These are phyloP conservation scores for Sus cebifrons DNA, from an alignment of 2,797 vertebrate genomes.

Conservation along the genomic window DNA sequence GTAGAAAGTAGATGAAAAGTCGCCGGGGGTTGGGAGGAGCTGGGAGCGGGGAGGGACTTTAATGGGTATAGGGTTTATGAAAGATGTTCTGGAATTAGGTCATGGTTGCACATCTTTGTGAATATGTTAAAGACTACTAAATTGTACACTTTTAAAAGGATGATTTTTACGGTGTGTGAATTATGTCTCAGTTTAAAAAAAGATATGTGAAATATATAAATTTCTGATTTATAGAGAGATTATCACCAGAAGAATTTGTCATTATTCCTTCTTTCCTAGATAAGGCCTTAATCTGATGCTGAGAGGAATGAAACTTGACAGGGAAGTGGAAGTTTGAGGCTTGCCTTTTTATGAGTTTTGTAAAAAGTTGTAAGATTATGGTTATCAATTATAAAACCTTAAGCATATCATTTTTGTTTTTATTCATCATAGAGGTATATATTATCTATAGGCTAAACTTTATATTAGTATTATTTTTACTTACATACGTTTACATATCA, in stretches of 20 bases:
- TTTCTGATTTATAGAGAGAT: not conserved
- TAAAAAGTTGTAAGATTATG: not conserved
- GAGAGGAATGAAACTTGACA: not conserved
- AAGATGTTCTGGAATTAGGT: conserved; percentile 40
- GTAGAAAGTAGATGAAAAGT: conserved; percentile 20
- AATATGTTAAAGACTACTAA: conserved; percentile 24
- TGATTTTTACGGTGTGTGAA: not conserved
- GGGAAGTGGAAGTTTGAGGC: not conserved
- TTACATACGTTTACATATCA: not conserved
- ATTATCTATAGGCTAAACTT: not conserved
- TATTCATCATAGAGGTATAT: conserved; percentile 22
- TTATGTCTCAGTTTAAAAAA: conserved; percentile 36
- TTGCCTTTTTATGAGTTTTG: not conserved
- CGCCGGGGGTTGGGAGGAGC: not conserved
- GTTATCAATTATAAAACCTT: not conserved
- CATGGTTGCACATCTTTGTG: not conserved
- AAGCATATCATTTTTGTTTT: conserved; percentile 5
- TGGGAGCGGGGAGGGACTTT: not conserved
- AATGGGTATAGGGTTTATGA: not conserved
- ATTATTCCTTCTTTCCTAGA: conserved; percentile 38
- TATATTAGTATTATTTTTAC: conserved; percentile 28
- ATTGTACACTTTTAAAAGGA: not conserved
- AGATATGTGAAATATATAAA: not conserved
- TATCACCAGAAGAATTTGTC: conserved; percentile 39
- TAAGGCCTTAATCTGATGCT: not conserved